Evolutionary conservation across 1,140 invertebrate species (phyloP).

Genomic region (Tetramorium parvispinum): DNA sequence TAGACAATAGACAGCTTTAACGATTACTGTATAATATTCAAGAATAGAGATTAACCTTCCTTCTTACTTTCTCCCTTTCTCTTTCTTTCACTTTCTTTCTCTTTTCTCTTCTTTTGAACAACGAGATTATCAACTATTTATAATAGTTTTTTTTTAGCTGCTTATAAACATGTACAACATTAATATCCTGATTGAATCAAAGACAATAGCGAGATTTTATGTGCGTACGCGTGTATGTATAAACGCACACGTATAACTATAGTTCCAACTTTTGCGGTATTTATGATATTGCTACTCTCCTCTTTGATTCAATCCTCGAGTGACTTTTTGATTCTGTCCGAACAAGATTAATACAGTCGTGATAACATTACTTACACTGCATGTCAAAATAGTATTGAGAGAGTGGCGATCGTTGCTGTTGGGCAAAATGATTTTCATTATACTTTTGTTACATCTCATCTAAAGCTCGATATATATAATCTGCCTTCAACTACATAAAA

Average conservation of each 20-base stretch:
- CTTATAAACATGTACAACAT: constrained; percentile 68
- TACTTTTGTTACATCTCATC: background rate
- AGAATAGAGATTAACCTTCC: constrained; percentile 65
- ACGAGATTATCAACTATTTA: constrained; percentile 62
- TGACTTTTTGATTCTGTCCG: constrained; percentile 53
- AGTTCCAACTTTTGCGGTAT: background rate
- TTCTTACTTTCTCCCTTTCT: constrained; percentile 38
- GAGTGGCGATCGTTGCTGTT: constrained; percentile 30
- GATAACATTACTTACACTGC: constrained; percentile 47
- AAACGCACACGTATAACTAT: background rate
- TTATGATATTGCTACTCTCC: background rate
- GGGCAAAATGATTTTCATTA: constrained; percentile 6
- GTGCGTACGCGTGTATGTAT: background rate
- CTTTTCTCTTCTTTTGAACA: constrained; percentile 42
- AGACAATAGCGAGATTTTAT: constrained; percentile 39
- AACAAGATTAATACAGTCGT: constrained; percentile 47
- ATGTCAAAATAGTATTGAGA: constrained; percentile 42
- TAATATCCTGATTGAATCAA: constrained; percentile 65
- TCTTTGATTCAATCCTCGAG: constrained; percentile 59
- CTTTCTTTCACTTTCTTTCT: background rate
- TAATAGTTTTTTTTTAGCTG: constrained; percentile 10
- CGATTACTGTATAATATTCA: constrained; percentile 74
- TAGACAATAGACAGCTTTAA: constrained; percentile 78
- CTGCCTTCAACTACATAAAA: constrained; percentile 12
- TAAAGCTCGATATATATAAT: constrained; percentile 15